These are phyloP conservation scores for Sphenodon punctatus DNA, from an alignment of 2,797 vertebrate genomes.

Conservation along the genomic window DNA sequence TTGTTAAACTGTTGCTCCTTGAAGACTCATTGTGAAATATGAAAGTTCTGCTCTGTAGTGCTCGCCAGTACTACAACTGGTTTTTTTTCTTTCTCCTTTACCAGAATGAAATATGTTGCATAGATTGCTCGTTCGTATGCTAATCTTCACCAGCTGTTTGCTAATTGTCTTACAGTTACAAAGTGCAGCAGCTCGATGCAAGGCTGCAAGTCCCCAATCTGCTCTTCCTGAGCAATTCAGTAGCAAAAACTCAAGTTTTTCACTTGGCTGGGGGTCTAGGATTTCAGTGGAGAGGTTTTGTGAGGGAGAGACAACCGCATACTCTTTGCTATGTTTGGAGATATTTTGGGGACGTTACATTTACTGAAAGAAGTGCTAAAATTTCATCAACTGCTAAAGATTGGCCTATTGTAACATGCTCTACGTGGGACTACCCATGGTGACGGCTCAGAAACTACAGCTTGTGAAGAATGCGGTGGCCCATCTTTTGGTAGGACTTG, in stretches of 20 bases:
- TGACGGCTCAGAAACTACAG: no score
- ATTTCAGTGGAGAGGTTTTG: background rate
- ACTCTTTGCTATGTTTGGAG: no score
- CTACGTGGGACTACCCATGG: no score
- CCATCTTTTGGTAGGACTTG: no score
- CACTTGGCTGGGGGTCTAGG: background rate
- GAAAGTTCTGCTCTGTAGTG: background rate
- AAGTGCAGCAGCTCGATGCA: constrained; percentile 31
- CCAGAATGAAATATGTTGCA: constrained; percentile 9
- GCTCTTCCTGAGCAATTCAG: background rate
- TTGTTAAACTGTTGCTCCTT: background rate
- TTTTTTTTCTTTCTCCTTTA: background rate
- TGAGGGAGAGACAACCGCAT: background rate
- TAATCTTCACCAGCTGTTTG: constrained; percentile 46
- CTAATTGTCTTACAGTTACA: constrained; percentile 23
- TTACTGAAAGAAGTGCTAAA: no score
- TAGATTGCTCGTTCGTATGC: constrained; percentile 5
- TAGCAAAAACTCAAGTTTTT: background rate
- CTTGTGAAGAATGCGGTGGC: no score
- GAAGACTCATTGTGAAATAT: background rate
- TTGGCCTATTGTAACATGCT: no score
- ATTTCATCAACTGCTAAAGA: no score
- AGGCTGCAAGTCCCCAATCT: constrained; percentile 19
- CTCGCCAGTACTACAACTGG: background rate
- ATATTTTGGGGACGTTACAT: no score